phyloP scores from a whole-genome alignment of 2,888 invertebrate species.

The Drosophila monieri region DNA sequence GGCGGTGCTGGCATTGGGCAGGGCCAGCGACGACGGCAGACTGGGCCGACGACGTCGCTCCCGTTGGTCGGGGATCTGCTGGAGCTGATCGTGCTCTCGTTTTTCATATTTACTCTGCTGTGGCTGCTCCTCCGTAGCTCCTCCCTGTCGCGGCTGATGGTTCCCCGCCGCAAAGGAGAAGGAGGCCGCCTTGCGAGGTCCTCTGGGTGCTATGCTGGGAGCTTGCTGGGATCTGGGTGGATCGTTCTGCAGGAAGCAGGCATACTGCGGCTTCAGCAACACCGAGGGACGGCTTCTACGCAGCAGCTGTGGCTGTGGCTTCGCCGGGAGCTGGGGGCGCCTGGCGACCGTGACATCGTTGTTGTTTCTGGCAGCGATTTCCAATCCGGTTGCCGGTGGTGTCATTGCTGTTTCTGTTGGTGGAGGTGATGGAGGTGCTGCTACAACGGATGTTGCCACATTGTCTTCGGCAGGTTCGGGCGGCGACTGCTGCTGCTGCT shows the following conservation, averaged over 20 bases:
- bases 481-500: constrained; percentile 44
- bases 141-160: too few relatives aligned
- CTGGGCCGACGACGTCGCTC: constrained; percentile 60
- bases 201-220: neutral
- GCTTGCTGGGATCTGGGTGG: constrained; percentile 14
- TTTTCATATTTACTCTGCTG: constrained; percentile 62
- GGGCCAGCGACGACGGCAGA: constrained; percentile 68
- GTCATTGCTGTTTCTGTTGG: constrained; percentile 28
- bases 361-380: constrained; percentile 21
- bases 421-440: constrained; percentile 34
- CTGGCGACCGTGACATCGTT: constrained; percentile 24
- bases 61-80: constrained; percentile 24
- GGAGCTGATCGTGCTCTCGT: constrained; percentile 34
- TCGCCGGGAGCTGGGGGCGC: constrained; percentile 32
- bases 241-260: constrained; percentile 78
- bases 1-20: constrained; percentile 70
- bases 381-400: constrained; percentile 18
- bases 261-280: constrained; percentile 81
- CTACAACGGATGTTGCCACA: constrained; percentile 11
- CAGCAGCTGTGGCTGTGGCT: constrained; percentile 12
- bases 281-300: constrained; percentile 69
- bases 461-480: constrained; percentile 21
- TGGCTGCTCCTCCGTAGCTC: constrained; percentile 20
- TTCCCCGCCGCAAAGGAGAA: constrained; percentile 63
- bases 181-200: constrained; percentile 65